A percentile compares a stretch with the other conserved stretches of the same genome.
phyloP scores from a whole-genome alignment of 2,888 invertebrate genomes.

The Litoditis marina region DNA sequence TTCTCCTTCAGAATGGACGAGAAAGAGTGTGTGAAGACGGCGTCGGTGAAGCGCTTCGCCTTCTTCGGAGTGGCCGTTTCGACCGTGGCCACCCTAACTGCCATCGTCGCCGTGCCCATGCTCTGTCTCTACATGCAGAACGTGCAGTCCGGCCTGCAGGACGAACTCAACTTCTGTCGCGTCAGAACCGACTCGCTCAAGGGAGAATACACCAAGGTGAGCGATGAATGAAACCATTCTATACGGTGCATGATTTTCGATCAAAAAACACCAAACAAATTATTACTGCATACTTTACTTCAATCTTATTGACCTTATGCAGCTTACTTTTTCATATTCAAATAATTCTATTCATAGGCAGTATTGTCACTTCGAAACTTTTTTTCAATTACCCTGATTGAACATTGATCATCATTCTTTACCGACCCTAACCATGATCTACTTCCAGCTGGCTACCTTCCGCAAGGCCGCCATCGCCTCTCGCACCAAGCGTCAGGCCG shows the following conservation, averaged over 20 bases:
- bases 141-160: slow-evolving; percentile 55
- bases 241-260: no score
- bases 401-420: no score
- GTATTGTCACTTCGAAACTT: no score
- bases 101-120: slow-evolving; percentile 57
- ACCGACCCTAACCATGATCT: no score
- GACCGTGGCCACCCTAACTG: slow-evolving; percentile 56
- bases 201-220: slow-evolving; percentile 47
- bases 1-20: slow-evolving; percentile 21
- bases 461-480: slow-evolving; percentile 23
- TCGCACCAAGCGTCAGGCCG: slow-evolving; percentile 15
- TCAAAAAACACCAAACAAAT: not conserved
- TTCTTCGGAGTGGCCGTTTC: slow-evolving; percentile 51
- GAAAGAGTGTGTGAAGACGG: slow-evolving; percentile 37
- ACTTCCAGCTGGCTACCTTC: slow-evolving; percentile 23
- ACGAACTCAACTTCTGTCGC: slow-evolving; percentile 57
- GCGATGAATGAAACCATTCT: not conserved
- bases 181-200: slow-evolving; percentile 51
- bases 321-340: no score
- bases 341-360: no score
- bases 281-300: not conserved
- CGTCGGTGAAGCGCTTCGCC: slow-evolving; percentile 48
- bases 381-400: no score
- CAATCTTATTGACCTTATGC: not conserved
- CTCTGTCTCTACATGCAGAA: slow-evolving; percentile 59